phyloP scores from a whole-genome alignment of 2,888 invertebrate genomes.

The Chloromyia formosa region DNA sequence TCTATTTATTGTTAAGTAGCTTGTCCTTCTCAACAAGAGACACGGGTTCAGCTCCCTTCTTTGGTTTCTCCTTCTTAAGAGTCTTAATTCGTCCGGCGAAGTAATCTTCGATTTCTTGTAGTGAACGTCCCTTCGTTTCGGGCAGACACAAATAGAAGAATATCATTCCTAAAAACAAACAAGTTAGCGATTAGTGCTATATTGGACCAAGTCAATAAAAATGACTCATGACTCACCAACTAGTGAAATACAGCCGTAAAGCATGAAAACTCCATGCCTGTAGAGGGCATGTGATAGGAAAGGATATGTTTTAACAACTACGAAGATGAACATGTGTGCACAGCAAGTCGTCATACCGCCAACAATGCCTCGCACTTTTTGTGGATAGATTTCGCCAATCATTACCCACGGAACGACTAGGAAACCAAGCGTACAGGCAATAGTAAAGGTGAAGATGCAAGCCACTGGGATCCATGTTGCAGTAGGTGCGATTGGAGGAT shows the following conservation, averaged over 20 bases:
- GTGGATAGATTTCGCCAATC: conserved; percentile 79
- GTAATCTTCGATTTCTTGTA: conserved; percentile 77
- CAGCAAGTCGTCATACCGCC: conserved; percentile 75
- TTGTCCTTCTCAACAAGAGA: conserved; percentile 21
- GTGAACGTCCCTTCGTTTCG: conserved; percentile 73
- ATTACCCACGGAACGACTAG: conserved; percentile 77
- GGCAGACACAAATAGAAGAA: conserved; percentile 74
- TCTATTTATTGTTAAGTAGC: conserved; percentile 23
- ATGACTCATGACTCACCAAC: conserved; percentile 64
- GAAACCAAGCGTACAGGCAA: conserved; percentile 73
- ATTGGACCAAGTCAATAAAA: no score
- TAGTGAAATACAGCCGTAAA: conserved; percentile 71
- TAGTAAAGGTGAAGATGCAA: conserved; percentile 70
- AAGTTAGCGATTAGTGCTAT: conserved; percentile 20
- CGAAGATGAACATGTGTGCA: conserved; percentile 72
- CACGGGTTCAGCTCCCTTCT: conserved; percentile 4
- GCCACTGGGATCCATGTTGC: conserved; percentile 72
- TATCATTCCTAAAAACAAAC: conserved; percentile 65
- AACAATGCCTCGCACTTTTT: conserved; percentile 73
- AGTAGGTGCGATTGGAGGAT: conserved; percentile 57
- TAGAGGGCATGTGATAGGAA: conserved; percentile 65
- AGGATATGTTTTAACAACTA: conserved; percentile 75
- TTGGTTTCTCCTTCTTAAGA: conserved; percentile 61
- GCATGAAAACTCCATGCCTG: conserved; percentile 70
- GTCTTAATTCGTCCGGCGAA: conserved; percentile 71